Evolutionary conservation across 92 coral and sea anemone genomes (phyloP), one percentile per base, ranked within the genome.

Genomic region (Parazoanthus atlanticus): DNA sequence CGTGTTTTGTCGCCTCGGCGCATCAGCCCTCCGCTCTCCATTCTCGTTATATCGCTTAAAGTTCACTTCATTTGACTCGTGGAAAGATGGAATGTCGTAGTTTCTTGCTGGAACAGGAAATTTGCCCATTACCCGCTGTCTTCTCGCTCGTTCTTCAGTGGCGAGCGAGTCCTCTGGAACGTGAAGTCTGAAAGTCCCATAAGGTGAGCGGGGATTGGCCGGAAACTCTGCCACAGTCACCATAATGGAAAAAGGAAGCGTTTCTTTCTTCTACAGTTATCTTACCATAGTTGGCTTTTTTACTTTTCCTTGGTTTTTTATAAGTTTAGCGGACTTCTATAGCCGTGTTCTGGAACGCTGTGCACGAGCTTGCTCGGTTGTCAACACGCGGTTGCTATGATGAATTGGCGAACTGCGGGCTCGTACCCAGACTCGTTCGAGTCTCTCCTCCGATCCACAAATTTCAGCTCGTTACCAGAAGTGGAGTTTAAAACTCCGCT

Each of bases 311-410:
- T 7, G 41, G 1, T 36, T 72, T 69, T 43, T 10, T 43, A 4
- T 21, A 19, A 46, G 28, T 23, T 65, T 33, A 67, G 6, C 52
- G 1, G 38, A 38, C 21, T 43, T 71, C 40, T 10, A 36, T 21
- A 54, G 61, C 52, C 41, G 70, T 88, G 90, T 92, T 93, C 93
- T 81, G 90, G 93, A 88, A 91, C 96, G 93, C 86, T 54, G n/a
- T 56, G 86, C 72, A 64, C 85, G 70, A 86, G 89, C 81, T 77
- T 40, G 81, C 46, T 23, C 87, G 82, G 96, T 95, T 85, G 94
- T 91, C 98, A 93, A 93, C 96, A 93, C 85, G 92, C 87, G 92
- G 98, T 95, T 93, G 94, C 98, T 93, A 95, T 47, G 94, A 90
- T 19, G 8, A 25, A 72, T 4, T 0, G n/a, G 66, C 38, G 3